Evolutionary conservation across 2,113 vertebrate species (phyloP).

Genomic region (Ariopsis seemanni): DNA sequence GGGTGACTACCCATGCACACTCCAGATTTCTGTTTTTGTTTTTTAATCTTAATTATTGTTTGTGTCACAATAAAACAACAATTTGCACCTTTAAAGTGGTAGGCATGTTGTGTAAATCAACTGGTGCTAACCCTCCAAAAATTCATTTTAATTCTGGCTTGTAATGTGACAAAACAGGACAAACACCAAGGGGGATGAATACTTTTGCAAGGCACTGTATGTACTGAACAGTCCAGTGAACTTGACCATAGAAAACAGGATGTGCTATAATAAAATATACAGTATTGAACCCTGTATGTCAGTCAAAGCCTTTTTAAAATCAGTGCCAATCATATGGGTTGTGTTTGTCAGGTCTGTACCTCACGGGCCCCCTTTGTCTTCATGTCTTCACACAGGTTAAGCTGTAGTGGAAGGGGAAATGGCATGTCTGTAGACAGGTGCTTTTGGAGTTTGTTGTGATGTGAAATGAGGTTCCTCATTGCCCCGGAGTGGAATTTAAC

Average conservation of each 20-base stretch:
- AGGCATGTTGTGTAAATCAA: no score
- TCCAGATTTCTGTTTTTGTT: no score
- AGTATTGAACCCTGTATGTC: neutral
- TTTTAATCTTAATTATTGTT: no score
- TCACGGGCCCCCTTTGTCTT: constrained; percentile 30
- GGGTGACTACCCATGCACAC: no score
- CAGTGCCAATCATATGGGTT: neutral
- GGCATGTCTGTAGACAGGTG: constrained; percentile 57
- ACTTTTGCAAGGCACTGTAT: no score
- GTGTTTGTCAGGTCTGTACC: constrained; percentile 21
- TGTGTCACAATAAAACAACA: no score
- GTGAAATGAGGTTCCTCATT: constrained; percentile 55
- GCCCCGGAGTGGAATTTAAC: constrained; percentile 69
- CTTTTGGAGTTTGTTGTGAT: constrained; percentile 58
- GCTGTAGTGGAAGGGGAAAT: constrained; percentile 56
- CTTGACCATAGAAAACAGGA: neutral
- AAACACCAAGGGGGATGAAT: no score
- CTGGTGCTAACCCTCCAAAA: no score
- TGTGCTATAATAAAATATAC: neutral
- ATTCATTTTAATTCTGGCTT: no score
- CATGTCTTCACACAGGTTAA: constrained; percentile 60
- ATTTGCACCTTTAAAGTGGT: no score
- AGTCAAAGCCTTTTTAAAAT: neutral
- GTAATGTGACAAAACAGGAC: no score
- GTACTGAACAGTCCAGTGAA: neutral